These are phyloP conservation scores for Conus ventricosus DNA, from an alignment of 1,140 invertebrate genomes.

Conservation along the genomic window DNA sequence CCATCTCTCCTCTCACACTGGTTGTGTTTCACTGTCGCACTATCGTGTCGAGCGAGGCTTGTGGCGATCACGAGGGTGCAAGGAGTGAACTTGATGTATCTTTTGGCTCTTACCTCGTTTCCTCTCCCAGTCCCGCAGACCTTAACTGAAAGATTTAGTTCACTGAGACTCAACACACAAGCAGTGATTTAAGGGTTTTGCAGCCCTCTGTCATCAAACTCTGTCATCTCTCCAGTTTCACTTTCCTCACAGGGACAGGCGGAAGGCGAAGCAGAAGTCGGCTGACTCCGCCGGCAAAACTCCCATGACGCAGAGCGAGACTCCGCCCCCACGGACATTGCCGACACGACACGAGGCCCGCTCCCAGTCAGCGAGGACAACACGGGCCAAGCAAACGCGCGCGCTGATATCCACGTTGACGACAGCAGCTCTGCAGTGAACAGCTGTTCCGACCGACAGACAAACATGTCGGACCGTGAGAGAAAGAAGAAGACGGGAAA, in stretches of 20 bases:
- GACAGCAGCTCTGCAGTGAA: neutral
- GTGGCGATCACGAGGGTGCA: no score
- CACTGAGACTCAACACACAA: no score
- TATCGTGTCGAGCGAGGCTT: no score
- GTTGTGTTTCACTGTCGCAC: no score
- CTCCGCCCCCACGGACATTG: constrained; percentile 8
- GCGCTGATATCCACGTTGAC: constrained; percentile 16
- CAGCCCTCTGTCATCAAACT: no score
- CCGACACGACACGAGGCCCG: constrained; percentile 11
- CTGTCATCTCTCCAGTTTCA: neutral
- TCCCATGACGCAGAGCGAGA: neutral
- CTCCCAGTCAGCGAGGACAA: neutral
- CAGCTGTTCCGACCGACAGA: neutral
- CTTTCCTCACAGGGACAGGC: constrained; percentile 1
- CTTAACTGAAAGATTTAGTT: no score
- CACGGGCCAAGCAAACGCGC: neutral
- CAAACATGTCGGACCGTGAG: constrained; percentile 8
- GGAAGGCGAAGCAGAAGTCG: neutral
- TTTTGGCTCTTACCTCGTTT: no score
- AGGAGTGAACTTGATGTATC: no score
- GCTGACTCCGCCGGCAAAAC: neutral
- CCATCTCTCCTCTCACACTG: no score
- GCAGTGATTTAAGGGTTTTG: no score
- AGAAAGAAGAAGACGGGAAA: constrained; percentile 28
- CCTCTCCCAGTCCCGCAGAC: no score